These are phyloP conservation scores for Argopecten irradians DNA, from an alignment of 1,140 invertebrate species.

Conservation along the genomic window DNA sequence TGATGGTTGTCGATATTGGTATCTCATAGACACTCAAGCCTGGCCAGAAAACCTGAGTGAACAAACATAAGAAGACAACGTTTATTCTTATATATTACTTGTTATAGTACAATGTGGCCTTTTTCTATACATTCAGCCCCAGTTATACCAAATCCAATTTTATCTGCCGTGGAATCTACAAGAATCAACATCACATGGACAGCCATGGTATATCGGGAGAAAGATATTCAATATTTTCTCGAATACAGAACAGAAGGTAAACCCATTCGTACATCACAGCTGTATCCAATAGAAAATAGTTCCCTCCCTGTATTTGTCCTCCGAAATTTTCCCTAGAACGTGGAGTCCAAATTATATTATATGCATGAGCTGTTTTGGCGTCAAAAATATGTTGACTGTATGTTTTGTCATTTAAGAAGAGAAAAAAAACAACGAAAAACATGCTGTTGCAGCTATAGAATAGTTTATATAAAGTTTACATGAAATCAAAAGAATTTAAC, in stretches of 20 bases:
- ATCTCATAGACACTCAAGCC: no score
- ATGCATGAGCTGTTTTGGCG: background rate
- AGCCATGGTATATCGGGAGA: slow-evolving; percentile 1
- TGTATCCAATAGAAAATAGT: background rate
- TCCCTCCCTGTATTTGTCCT: background rate
- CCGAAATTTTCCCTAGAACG: background rate
- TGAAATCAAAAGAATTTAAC: no score
- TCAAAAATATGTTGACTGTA: no score
- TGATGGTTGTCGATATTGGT: no score
- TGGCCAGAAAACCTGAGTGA: no score
- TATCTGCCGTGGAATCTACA: background rate
- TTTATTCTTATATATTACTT: no score
- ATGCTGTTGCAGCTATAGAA: no score
- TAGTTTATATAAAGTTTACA: no score
- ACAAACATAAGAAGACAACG: no score
- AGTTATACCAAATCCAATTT: background rate
- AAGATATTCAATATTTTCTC: slow-evolving; percentile 18
- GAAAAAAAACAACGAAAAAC: no score
- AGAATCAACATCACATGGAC: slow-evolving; percentile 9
- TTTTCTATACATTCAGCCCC: slow-evolving; percentile 2
- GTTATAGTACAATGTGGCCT: background rate
- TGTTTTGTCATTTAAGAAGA: no score
- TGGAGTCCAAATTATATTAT: background rate
- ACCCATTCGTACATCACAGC: background rate
- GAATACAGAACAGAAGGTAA: background rate